Evolutionary conservation across 2,888 invertebrate species (phyloP), one percentile per base, ranked within the genome.

Genomic region (Aphelenchoides bicaudatus): DNA sequence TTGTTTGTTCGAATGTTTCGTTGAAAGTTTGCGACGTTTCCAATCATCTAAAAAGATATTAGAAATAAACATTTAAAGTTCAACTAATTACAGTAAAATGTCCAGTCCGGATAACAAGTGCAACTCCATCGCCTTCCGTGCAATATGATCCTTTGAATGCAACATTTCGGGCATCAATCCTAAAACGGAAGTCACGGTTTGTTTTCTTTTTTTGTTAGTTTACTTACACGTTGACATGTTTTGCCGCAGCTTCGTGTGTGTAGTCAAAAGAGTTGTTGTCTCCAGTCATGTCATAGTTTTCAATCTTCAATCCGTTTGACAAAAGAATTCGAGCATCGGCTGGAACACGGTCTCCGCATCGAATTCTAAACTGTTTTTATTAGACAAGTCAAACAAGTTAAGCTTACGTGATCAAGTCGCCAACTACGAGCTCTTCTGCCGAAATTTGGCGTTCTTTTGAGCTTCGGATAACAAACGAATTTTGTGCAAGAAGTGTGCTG

Each of bases 361-460:
- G 60, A 27, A 75, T 62, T 39, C 72, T n/a, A n/a, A n/a, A n/a
- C n/a, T n/a, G n/a, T n/a, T n/a, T n/a, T n/a, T n/a, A n/a, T n/a
- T n/a, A n/a, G n/a, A n/a, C n/a, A n/a, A n/a, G n/a, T n/a, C n/a
- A n/a, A n/a, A n/a, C n/a, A n/a, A n/a, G n/a, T n/a, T n/a, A n/a
- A n/a, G n/a, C n/a, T n/a, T n/a, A n/a, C n/a, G n/a, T 66, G 1
- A 79, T 68, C n/a, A 79, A 53, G 60, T 79, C 79, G 21, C 79
- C 79, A 10, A 79, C 71, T 2, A 80, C 79, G n/a, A 79, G 61
- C 27, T 78, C 73, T 10, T 70, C 73, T 8, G 74, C 68, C 21
- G 66, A 59, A n/a, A 79, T 64, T 46, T 66, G 70, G 76, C 90
- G 83, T 81, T 91, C 91, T 82, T 91, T 90, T 72, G 91, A 91